phyloP scores from a whole-genome alignment of 2,797 vertebrate species.

The Myripristis jacobus region DNA sequence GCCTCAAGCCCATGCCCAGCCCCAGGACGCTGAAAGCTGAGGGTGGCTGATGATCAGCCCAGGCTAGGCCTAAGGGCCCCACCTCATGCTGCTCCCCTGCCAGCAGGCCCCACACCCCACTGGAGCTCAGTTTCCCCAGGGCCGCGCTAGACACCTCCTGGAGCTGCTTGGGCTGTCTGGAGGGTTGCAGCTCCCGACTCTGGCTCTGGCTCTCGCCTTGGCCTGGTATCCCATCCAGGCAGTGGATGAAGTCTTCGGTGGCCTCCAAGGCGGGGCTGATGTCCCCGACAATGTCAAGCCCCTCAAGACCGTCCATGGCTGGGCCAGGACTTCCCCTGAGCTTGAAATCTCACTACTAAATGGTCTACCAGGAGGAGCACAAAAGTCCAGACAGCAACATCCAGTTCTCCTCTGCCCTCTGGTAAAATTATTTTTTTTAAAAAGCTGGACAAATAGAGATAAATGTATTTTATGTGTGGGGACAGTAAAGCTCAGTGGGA shows the following conservation, averaged over 20 bases:
- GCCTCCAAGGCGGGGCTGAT: conserved; percentile 97
- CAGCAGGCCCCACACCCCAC: conserved; percentile 82
- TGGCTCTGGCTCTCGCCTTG: conserved; percentile 83
- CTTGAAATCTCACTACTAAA: conserved; percentile 34
- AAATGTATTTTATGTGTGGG: background rate
- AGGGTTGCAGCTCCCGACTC: conserved; percentile 52
- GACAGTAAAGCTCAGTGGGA: background rate
- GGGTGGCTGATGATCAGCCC: conserved; percentile 81
- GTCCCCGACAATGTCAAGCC: conserved; percentile 88
- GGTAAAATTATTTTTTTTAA: no score
- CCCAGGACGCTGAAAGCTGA: conserved; percentile 84
- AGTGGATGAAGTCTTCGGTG: conserved; percentile 95
- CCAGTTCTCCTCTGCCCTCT: conserved; percentile 41
- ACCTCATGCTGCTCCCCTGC: conserved; percentile 77
- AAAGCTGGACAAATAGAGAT: conserved; percentile 4
- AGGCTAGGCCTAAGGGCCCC: conserved; percentile 79
- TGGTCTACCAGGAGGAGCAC: conserved; percentile 34
- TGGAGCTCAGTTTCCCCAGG: conserved; percentile 81
- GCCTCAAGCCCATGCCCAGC: conserved; percentile 81
- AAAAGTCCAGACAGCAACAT: conserved; percentile 34
- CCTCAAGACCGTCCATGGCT: conserved; percentile 92
- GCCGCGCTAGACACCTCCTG: conserved; percentile 76
- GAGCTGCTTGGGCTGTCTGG: conserved; percentile 71
- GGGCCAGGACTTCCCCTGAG: conserved; percentile 24
- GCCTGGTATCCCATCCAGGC: conserved; percentile 87